Conservation (phyloP, 2,888 invertebrate genomes). For the Rugalucina vietnamica region DNA sequence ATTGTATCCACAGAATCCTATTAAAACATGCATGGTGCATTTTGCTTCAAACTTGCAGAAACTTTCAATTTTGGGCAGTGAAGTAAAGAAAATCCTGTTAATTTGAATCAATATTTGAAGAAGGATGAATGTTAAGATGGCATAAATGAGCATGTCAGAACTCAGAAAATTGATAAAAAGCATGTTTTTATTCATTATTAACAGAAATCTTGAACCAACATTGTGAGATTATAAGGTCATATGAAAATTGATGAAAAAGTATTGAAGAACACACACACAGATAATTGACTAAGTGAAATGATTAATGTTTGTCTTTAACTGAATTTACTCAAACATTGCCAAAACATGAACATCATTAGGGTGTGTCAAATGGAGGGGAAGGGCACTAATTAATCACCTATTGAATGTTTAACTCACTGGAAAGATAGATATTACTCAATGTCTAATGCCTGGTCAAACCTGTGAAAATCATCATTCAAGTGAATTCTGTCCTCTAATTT, state of each 20-base stretch:
- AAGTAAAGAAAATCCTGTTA: neutral
- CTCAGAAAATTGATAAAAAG: neutral
- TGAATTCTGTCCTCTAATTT: neutral
- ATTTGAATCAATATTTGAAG: neutral
- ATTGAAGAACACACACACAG: neutral
- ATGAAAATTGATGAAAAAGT: neutral
- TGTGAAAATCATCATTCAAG: neutral
- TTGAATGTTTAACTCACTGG: conserved; percentile 10
- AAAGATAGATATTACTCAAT: conserved; percentile 10
- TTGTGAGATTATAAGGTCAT: neutral
- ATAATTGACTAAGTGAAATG: neutral
- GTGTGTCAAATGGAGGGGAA: neutral
- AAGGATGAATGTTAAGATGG: neutral
- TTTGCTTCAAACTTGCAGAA: neutral
- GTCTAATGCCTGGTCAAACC: neutral
- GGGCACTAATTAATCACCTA: conserved; percentile 4
- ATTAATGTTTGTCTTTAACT: neutral
- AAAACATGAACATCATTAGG: neutral
- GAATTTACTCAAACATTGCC: neutral
- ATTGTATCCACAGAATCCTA: neutral
- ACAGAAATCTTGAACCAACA: neutral
- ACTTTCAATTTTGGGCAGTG: neutral
- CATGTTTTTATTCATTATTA: neutral
- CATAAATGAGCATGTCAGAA: neutral
- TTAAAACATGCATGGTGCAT: no score